A percentile compares a stretch with the other conserved stretches of the same genome.
These are phyloP conservation scores for Paralvinella palmiformis DNA, from an alignment of 1,140 invertebrate species.

Conservation along the genomic window DNA sequence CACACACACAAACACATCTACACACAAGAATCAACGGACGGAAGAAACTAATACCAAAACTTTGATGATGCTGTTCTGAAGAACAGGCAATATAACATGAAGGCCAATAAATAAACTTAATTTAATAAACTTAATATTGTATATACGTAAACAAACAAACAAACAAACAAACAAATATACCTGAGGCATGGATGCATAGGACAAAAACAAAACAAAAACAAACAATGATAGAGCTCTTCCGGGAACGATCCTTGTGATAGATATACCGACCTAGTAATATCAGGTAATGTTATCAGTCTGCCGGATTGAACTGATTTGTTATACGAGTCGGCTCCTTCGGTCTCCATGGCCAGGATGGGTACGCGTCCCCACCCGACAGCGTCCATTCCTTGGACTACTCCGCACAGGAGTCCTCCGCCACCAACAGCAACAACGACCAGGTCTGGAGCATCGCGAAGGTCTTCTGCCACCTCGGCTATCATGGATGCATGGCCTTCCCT, in stretches of 20 bases:
- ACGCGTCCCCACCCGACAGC: constrained; percentile 24
- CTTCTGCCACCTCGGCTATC: constrained; percentile 48
- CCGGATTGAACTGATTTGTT: constrained; percentile 48
- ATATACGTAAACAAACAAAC: too few species aligned
- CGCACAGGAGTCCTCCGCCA: constrained; percentile 52
- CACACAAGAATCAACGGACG: too few species aligned
- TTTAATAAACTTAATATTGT: too few species aligned
- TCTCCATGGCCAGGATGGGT: constrained; percentile 55
- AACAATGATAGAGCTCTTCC: neutral
- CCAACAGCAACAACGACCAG: constrained; percentile 52
- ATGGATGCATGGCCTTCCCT: constrained; percentile 54
- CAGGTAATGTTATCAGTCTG: constrained; percentile 45
- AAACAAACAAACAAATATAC: neutral
- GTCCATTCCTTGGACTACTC: constrained; percentile 40
- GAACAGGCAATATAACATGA: too few species aligned
- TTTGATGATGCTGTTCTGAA: too few species aligned
- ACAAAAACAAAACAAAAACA: neutral
- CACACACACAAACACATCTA: too few species aligned
- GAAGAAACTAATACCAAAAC: too few species aligned
- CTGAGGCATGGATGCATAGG: neutral
- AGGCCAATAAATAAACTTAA: too few species aligned
- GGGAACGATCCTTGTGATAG: neutral
- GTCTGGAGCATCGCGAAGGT: constrained; percentile 47
- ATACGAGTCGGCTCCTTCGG: constrained; percentile 52
- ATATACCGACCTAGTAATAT: constrained; percentile 50